phyloP scores from a whole-genome alignment of 2,797 vertebrate genomes.

The Vireo griseus region DNA sequence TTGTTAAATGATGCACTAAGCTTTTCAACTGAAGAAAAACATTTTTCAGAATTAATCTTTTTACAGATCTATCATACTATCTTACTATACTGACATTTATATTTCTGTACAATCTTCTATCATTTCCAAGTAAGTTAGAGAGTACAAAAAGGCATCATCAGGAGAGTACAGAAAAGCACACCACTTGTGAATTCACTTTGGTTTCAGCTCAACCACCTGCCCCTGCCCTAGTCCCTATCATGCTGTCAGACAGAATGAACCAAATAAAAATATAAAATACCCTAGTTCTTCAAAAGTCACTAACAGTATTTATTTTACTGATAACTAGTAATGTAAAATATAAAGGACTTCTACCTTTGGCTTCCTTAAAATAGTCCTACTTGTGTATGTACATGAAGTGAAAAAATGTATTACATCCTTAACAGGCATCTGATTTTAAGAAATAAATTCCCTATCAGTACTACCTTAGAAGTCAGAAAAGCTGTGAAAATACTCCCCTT shows the following conservation, averaged over 20 bases:
- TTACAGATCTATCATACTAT: neutral
- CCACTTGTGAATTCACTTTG: neutral
- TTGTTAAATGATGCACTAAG: neutral
- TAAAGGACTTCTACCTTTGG: neutral
- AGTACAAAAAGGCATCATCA: neutral
- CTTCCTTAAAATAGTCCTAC: neutral
- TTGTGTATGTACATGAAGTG: rapidly evolving
- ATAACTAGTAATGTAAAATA: neutral
- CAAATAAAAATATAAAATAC: neutral
- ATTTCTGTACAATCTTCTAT: neutral
- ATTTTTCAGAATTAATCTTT: neutral
- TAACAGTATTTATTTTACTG: neutral
- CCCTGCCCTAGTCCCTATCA: neutral
- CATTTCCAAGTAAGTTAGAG: neutral
- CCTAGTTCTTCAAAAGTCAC: neutral
- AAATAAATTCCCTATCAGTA: neutral
- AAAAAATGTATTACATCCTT: neutral
- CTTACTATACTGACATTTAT: neutral
- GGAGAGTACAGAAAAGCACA: neutral
- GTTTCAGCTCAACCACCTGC: neutral
- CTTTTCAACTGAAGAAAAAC: neutral
- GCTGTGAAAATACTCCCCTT: neutral
- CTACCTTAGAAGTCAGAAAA: neutral
- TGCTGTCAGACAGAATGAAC: neutral
- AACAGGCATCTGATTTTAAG: neutral